phyloP scores from a whole-genome alignment of 1,140 invertebrate genomes.

The Ceratoteleas bidentatus region DNA sequence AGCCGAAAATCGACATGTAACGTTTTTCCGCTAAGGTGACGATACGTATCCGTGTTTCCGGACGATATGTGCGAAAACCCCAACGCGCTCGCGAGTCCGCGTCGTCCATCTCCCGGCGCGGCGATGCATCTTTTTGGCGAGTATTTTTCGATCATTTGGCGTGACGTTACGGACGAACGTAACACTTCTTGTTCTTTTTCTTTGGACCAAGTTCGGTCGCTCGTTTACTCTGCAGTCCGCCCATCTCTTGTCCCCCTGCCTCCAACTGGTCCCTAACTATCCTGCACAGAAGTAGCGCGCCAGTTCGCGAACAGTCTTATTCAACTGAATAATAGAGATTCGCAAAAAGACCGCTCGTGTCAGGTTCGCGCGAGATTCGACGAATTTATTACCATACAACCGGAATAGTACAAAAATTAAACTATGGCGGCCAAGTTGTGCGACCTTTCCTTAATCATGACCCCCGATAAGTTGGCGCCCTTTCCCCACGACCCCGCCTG shows the following conservation, averaged over 20 bases:
- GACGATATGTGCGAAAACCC: no score
- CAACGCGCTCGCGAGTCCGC: slow-evolving; percentile 26
- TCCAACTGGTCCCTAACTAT: slow-evolving; percentile 37
- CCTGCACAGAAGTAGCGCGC: slow-evolving; percentile 31
- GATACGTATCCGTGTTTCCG: slow-evolving; percentile 18
- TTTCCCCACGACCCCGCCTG: no score
- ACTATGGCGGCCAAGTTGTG: slow-evolving; percentile 32
- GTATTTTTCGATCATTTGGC: slow-evolving; percentile 63
- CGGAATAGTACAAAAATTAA: slow-evolving; percentile 6
- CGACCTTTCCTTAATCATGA: slow-evolving; percentile 56
- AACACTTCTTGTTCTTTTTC: slow-evolving; percentile 48
- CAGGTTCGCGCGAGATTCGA: slow-evolving; percentile 2
- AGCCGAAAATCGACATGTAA: no score
- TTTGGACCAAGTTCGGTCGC: slow-evolving; percentile 25
- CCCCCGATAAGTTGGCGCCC: slow-evolving; percentile 40
- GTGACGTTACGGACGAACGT: slow-evolving; percentile 27
- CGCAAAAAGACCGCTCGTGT: slow-evolving; percentile 11
- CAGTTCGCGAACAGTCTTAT: slow-evolving; percentile 12
- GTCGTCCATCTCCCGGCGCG: slow-evolving; percentile 46
- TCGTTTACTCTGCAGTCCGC: slow-evolving; percentile 33
- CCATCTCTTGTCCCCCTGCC: slow-evolving; percentile 37
- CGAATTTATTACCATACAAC: slow-evolving; percentile 8
- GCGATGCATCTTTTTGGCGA: slow-evolving; percentile 53
- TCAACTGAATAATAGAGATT: slow-evolving; percentile 31
- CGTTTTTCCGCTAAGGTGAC: no score